Conservation (phyloP, 2,888 invertebrate genomes). For the Liposcelis brunnea region DNA sequence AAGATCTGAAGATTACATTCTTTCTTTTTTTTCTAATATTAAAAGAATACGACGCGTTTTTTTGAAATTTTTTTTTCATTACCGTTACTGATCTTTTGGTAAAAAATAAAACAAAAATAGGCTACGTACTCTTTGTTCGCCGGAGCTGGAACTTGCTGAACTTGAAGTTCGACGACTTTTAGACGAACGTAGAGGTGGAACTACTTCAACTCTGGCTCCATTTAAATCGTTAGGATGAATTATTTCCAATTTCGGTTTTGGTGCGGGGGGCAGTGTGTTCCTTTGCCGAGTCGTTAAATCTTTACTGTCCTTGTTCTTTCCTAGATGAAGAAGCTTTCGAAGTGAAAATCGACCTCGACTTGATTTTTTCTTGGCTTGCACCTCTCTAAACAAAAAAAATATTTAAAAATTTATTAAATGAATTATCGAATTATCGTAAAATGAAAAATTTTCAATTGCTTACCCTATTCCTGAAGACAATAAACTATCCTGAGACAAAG, state of each 20-base stretch:
- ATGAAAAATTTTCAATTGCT: neutral
- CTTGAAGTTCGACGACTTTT: slow-evolving; percentile 18
- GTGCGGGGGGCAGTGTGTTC: slow-evolving; percentile 24
- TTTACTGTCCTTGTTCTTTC: slow-evolving; percentile 50
- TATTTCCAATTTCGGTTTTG: slow-evolving; percentile 62
- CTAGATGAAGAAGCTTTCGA: slow-evolving; percentile 66
- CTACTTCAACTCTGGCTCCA: slow-evolving; percentile 62
- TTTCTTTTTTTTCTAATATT: no score
- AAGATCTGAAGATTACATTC: no score
- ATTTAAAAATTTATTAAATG: slow-evolving; percentile 10
- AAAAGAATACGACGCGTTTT: no score
- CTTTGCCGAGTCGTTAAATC: slow-evolving; percentile 23
- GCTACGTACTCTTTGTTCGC: slow-evolving; percentile 11
- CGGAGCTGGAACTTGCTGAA: slow-evolving; percentile 20
- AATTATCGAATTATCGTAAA: no score
- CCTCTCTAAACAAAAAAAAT: slow-evolving; percentile 15
- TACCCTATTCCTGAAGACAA: slow-evolving; percentile 1
- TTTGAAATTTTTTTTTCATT: no score
- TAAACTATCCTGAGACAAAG: slow-evolving; percentile 58
- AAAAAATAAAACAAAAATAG: neutral
- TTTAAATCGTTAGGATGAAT: slow-evolving; percentile 78
- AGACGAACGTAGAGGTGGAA: slow-evolving; percentile 28
- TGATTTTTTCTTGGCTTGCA: slow-evolving; percentile 42
- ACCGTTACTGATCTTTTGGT: no score
- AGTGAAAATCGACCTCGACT: slow-evolving; percentile 58